Evolutionary conservation across 1,140 invertebrate species (phyloP), one percentile per base, ranked within the genome.

Genomic region (Anagrus nilaparvatae): DNA sequence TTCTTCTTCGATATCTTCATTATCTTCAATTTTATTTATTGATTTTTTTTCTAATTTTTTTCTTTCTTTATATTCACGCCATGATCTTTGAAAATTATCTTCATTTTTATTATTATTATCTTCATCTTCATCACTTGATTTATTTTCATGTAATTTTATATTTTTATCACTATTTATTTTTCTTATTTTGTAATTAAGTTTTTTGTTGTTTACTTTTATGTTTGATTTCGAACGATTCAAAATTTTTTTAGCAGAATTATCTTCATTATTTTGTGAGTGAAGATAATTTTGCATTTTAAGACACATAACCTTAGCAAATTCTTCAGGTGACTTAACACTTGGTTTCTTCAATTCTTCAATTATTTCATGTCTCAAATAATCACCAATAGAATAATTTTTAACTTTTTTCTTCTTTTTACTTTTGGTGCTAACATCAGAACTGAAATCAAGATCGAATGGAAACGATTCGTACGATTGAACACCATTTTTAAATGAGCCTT

Each of bases 31-130:
- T n/a, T n/a, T n/a, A n/a, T n/a, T n/a, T n/a, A n/a, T n/a, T 0
- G 43, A 31, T 4, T 48, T 30, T 6, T 48, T 48, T 20, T 64
- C 59, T 3, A 47, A 46, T 20, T 51, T 56, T 31, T 60, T 64
- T 8, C 58, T 37, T 20, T 65, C 60, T 39, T 58, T 63, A 35
- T 60, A 67, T 30, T 62, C 61, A 1, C 54, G 50, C 60, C 62
- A 65, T 6, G 60, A 63, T 2, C 55, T 47, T 14, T 63, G 56
- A 4, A 61, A 40, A 14, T 58, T 58, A 18, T 61, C 58, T 18
- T 58, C 20, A 18, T 12, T 29, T 7, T 28, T 40, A 28, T 24
- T 12, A 7, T 14, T 25, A 20, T 33, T 18, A 9, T 44, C 24
- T n/a, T 46, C 27, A 16, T n/a, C 23, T 35, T 29, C 19, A 27